Evolutionary conservation across 2,797 vertebrate genomes (phyloP).

Genomic region (Heterohyrax brucei): DNA sequence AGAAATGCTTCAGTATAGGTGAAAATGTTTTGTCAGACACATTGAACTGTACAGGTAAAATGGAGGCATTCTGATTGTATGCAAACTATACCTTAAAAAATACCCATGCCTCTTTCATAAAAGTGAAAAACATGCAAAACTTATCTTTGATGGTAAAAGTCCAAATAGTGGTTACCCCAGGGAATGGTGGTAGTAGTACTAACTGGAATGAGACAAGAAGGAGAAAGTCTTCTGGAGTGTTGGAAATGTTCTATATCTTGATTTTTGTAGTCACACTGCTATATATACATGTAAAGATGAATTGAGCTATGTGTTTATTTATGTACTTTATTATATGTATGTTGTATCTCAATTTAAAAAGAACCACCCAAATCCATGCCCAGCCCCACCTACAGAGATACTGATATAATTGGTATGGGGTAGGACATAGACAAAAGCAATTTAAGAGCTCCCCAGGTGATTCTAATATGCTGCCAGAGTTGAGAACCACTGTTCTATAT

Average conservation of each 20-base stretch:
- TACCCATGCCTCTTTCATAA: background rate
- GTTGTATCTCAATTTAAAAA: background rate
- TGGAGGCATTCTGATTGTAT: background rate
- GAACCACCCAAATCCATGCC: background rate
- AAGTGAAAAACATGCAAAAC: conserved; percentile 19
- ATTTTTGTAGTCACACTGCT: background rate
- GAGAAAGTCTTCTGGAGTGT: background rate
- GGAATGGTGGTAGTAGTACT: background rate
- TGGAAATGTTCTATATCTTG: conserved; percentile 9
- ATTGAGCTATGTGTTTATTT: conserved; percentile 9
- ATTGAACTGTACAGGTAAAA: conserved; percentile 23
- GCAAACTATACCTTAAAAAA: conserved; percentile 9
- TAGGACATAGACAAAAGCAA: background rate
- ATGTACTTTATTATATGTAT: conserved; percentile 2
- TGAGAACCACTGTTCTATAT: background rate
- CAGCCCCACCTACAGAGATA: background rate
- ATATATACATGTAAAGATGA: background rate
- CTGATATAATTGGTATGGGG: background rate
- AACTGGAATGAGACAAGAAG: background rate
- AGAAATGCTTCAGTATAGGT: background rate
- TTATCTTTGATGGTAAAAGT: conserved; percentile 17
- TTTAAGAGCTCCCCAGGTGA: conserved; percentile 11
- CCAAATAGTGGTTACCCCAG: background rate
- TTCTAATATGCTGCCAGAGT: background rate
- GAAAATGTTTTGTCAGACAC: background rate